Conservation (phyloP, 2,888 invertebrate species). For the Pasiphila rectangulata region DNA sequence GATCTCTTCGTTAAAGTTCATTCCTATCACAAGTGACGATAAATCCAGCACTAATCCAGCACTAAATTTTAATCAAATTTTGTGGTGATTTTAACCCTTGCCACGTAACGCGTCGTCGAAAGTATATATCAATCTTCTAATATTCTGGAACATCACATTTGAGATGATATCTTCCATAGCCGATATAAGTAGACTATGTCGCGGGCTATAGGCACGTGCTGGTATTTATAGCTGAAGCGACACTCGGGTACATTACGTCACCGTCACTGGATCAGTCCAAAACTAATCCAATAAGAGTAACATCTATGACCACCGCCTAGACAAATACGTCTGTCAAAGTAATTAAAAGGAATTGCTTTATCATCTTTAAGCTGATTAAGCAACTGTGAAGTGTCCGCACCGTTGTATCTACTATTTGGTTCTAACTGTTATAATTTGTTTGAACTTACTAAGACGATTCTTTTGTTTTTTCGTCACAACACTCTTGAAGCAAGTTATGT, state of each 20-base stretch:
- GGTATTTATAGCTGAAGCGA: slow-evolving; percentile 65
- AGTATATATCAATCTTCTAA: slow-evolving; percentile 3
- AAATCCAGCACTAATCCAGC: background rate
- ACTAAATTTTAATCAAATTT: background rate
- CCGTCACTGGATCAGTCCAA: slow-evolving; percentile 49
- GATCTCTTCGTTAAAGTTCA: background rate
- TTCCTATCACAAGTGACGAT: background rate
- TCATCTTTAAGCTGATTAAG: slow-evolving; percentile 14
- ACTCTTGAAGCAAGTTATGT: too few species aligned
- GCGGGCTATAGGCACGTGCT: slow-evolving; percentile 59
- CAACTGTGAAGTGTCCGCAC: background rate
- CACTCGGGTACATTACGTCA: slow-evolving; percentile 70
- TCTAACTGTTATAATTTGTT: slow-evolving; percentile 1
- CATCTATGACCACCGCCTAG: slow-evolving; percentile 15
- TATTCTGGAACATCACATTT: slow-evolving; percentile 8
- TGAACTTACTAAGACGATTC: too few species aligned
- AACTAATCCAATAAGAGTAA: slow-evolving; percentile 38
- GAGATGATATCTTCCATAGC: slow-evolving; percentile 14
- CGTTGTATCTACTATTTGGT: slow-evolving; percentile 1
- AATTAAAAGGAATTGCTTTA: slow-evolving; percentile 28
- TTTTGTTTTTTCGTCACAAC: too few species aligned
- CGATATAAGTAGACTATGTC: slow-evolving; percentile 45
- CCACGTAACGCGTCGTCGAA: background rate
- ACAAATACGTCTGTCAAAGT: slow-evolving; percentile 28
- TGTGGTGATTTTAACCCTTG: background rate